Evolutionary conservation across 2,113 vertebrate genomes (phyloP).

Genomic region (Labrus mixtus): DNA sequence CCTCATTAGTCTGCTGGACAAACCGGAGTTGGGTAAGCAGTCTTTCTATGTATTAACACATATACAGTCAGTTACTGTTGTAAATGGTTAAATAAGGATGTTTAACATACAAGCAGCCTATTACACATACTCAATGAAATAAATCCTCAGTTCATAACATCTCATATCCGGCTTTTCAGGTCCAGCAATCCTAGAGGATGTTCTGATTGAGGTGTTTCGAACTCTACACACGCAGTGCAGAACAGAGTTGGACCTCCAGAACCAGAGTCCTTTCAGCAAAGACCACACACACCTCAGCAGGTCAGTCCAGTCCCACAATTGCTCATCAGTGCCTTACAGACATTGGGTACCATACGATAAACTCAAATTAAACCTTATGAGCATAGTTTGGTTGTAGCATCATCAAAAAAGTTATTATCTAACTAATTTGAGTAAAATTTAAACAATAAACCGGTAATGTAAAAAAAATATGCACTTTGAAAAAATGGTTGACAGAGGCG

Average conservation of each 20-base stretch:
- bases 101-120: too few species aligned
- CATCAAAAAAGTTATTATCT: too few species aligned
- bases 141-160: background rate
- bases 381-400: too few species aligned
- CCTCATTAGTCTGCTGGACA: constrained; percentile 98
- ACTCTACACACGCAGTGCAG: constrained; percentile 94
- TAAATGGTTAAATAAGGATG: background rate
- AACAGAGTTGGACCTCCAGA: constrained; percentile 93
- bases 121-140: background rate
- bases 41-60: background rate
- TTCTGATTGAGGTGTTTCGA: constrained; percentile 96
- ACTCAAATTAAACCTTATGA: too few species aligned
- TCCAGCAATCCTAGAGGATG: constrained; percentile 96
- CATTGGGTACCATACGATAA: background rate
- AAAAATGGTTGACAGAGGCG: too few species aligned
- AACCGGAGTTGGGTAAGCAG: constrained; percentile 94
- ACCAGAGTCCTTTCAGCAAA: constrained; percentile 93
- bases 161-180: constrained; percentile 78
- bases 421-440: too few species aligned
- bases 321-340: background rate
- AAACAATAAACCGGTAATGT: too few species aligned
- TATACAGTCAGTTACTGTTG: background rate
- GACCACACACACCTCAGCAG: constrained; percentile 98
- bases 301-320: constrained; percentile 70
- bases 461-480: too few species aligned